Evolutionary conservation across 2,888 invertebrate genomes (phyloP), one percentile per base, ranked within the genome.

Genomic region (Stenichneumon culpator): DNA sequence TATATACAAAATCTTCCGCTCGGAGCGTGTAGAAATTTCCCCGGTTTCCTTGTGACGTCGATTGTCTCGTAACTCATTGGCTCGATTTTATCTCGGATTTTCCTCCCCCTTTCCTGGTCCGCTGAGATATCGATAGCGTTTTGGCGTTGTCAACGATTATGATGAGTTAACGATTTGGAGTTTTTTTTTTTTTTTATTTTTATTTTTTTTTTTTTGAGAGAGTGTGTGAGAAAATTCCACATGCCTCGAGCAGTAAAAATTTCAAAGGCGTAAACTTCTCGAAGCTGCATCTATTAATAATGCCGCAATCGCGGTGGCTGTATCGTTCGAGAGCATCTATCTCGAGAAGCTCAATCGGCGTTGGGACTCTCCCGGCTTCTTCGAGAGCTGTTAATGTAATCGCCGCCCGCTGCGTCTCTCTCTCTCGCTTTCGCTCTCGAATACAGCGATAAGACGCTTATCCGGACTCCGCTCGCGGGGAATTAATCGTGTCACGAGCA

Each of bases 51-150:
- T 44, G 63, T 69, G 44, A 36, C 60, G 67, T 67, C 68, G 60
- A 83, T 74, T 50, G 73, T 77, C 81, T 82, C 86, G 83, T 84
- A 87, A 87, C 75, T 86, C 87, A 86, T 73, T 82, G 74, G 69
- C 73, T 25, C 80, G 86, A 86, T 84, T 79, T 82, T 87, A 87
- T 86, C 84, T 86, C n/a, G 50, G n/a, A 52, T 81, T 77, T 63
- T 32, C 22, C 60, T 57, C 22, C 19, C 54, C 47, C 9, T 2
- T 9, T 54, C 36, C 28, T 25, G 54, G 22, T 19, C 16, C 14
- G 7, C 22, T 50, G 25, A 74, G 63, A 79, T 83, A 74, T 70
- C 79, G 83, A 83, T 70, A 63, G 69, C 47, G 69, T 57, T 79
- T 79, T 79, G 39, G 72, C 63, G 63, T 22, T 65, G 44, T 72